Base-by-base conservation (phyloP, 2,888 invertebrate genomes). In the Drosophila infuscata region DNA sequence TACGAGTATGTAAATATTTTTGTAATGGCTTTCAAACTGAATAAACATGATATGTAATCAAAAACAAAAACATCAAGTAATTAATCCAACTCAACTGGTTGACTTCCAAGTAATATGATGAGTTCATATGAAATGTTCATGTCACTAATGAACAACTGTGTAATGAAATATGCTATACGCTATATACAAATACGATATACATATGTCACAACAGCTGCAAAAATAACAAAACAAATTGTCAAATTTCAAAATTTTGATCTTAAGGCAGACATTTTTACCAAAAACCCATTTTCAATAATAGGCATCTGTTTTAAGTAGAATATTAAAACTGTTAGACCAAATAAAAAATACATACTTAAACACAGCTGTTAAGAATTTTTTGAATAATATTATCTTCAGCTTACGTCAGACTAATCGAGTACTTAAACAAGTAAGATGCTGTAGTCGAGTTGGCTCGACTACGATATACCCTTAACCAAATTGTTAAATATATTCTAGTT, bases 1-100 rank as follows among this genome's bases (percentile, higher is more conserved):
- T 57, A 29, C 71, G 32, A 64, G 43, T 43, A 60, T 72, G 52
- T 46, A 54, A 48, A 73, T 61, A 33, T 32, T 52, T 49, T n/a
- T 36, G 67, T 43, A 33, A 66, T 38, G 32, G 49, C 33, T 60
- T 65, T 43, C 38, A 38, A 38, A 15, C 38, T 67, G 68, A 49
- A 59, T 59, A 68, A 70, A 67, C 68, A 70, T 67, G 43, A 48
- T 41, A 41, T 32, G 11, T 15, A 35, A 15, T 56, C 15, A 4
- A 15, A 56, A 4, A n/a, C 3, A 54, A 46, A 54, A 53, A 48
- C 25, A 36, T 15, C 46, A 17, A 30, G 43, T 67, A 33, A 67
- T 38, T 8, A 32, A 49, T 8, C 3, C 33, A 33, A 67, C 20
- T 35, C 25, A 54, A 54, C 17, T 63, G 12, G 20, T 20, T 9